phyloP scores from a whole-genome alignment of 2,797 vertebrate species.

The Myotis findleyi region DNA sequence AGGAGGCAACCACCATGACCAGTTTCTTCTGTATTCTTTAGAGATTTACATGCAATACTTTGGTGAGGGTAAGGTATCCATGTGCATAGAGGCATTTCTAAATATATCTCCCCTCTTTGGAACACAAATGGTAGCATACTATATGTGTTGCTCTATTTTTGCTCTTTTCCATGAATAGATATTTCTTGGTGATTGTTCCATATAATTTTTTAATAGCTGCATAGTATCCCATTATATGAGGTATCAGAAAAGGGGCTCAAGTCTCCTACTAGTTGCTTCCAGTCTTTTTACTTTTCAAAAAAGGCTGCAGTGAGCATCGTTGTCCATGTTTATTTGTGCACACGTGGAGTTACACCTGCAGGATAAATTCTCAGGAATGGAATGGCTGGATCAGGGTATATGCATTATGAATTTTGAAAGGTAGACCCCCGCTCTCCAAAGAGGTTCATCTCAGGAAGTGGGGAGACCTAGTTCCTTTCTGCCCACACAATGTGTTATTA shows the following conservation, averaged over 20 bases:
- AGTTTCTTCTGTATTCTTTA: not conserved
- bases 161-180: not conserved
- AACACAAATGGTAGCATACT: not conserved
- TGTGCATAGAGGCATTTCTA: not conserved
- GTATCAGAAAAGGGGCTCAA: not conserved
- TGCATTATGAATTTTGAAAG: conserved; percentile 18
- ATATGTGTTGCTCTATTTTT: not conserved
- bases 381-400: not conserved
- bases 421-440: not conserved
- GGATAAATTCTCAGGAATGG: not conserved
- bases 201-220: not conserved
- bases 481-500: not conserved
- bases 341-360: not conserved
- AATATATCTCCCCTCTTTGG: too few species aligned
- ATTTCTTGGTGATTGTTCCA: conserved; percentile 34
- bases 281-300: not conserved
- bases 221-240: not conserved
- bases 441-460: not conserved
- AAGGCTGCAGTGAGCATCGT: not conserved
- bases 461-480: not conserved
- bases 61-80: not conserved
- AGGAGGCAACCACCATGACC: not conserved
- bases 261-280: not conserved
- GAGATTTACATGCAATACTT: not conserved
- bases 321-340: not conserved